Percentiles rank a stretch among this genome's conserved stretches.
Conservation (phyloP, 2,113 vertebrate genomes). For the Hyaena hyaena region DNA sequence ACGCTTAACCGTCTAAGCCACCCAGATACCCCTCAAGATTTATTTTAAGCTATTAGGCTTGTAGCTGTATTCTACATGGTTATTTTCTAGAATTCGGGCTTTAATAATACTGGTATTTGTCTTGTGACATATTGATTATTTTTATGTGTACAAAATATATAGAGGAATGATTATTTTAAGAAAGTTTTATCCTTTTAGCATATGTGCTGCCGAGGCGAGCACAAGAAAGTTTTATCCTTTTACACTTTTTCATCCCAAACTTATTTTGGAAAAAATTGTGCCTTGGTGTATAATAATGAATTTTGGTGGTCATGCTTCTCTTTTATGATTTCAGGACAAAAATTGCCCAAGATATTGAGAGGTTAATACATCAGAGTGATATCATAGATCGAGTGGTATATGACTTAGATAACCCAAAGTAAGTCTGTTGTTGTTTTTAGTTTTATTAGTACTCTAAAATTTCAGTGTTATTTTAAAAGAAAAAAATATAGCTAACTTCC, state of each 20-base stretch:
- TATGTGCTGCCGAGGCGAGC: too few species aligned
- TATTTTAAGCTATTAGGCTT: background rate
- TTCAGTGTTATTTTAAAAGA: slow-evolving; percentile 42
- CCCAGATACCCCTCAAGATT: background rate
- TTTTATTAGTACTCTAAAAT: background rate
- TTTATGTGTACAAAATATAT: background rate
- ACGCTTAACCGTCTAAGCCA: too few species aligned
- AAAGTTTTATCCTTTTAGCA: background rate
- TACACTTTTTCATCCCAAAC: background rate
- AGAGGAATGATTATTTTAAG: slow-evolving; percentile 20
- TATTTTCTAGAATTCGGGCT: slow-evolving; percentile 30
- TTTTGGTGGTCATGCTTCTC: slow-evolving; percentile 68
- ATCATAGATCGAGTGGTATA: slow-evolving; percentile 97
- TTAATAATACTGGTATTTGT: slow-evolving; percentile 8
- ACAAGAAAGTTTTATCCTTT: background rate
- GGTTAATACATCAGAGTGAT: slow-evolving; percentile 97
- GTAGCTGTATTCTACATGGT: background rate
- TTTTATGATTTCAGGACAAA: slow-evolving; percentile 91
- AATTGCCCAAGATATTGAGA: slow-evolving; percentile 98
- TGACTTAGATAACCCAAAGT: slow-evolving; percentile 95
- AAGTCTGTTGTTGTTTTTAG: slow-evolving; percentile 67
- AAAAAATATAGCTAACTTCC: background rate
- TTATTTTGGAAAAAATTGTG: slow-evolving; percentile 32
- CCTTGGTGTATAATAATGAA: background rate
- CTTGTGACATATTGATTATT: background rate